Conservation (phyloP, 2,797 vertebrate genomes). For the Neosalanx taihuensis region DNA sequence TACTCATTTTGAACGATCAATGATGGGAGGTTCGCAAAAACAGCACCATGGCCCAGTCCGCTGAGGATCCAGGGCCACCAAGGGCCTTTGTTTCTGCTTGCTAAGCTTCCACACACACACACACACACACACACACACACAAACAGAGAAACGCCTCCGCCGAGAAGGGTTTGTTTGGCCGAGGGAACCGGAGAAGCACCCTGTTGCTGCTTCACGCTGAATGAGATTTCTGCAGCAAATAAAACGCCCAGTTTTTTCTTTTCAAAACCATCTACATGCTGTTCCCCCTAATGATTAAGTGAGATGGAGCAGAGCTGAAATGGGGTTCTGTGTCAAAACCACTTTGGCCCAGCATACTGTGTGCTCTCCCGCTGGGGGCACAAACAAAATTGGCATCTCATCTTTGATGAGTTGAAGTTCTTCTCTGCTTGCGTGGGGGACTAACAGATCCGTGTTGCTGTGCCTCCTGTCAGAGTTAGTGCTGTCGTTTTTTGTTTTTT, state of each 20-base stretch:
- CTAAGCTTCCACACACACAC: slow-evolving; percentile 5
- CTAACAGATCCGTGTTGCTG: slow-evolving; percentile 12
- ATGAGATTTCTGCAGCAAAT: neutral
- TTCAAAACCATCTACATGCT: neutral
- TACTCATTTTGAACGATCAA: slow-evolving; percentile 68
- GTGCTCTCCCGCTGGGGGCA: no score
- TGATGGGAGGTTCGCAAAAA: slow-evolving; percentile 65
- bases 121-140: neutral
- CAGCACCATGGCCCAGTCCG: slow-evolving; percentile 28
- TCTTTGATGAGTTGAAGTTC: neutral
- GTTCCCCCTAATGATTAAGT: neutral
- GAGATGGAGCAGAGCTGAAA: slow-evolving; percentile 1
- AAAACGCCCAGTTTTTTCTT: neutral
- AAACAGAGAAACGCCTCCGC: slow-evolving; percentile 1
- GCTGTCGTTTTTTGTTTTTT: slow-evolving; percentile 42
- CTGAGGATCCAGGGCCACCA: slow-evolving; percentile 26
- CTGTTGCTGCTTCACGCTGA: neutral
- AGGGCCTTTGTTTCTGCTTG: slow-evolving; percentile 28
- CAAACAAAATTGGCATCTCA: no score
- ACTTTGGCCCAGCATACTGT: no score
- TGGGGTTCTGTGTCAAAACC: slow-evolving; percentile 1
- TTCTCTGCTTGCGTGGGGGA: slow-evolving; percentile 27
- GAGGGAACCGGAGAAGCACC: neutral
- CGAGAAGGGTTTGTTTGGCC: no score
- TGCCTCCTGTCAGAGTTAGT: slow-evolving; percentile 47